Conservation (phyloP, 1,140 invertebrate species). For the Leptonema lineaticorne region DNA sequence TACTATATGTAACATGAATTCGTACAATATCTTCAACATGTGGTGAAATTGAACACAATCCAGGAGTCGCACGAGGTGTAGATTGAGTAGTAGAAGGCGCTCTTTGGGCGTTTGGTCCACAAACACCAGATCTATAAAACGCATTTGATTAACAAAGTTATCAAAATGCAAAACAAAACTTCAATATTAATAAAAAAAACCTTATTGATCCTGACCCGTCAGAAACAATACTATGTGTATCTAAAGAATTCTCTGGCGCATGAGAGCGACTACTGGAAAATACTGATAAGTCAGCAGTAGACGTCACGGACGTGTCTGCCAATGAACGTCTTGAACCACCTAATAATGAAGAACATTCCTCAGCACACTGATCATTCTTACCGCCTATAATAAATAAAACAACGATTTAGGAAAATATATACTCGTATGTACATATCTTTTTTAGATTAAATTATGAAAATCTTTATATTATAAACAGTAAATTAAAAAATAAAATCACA, state of each 20-base stretch:
- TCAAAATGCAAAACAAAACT: background rate
- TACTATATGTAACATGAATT: constrained; percentile 72
- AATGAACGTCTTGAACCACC: constrained; percentile 73
- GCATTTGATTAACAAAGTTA: background rate
- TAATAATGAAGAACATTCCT: constrained; percentile 51
- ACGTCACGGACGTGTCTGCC: constrained; percentile 80
- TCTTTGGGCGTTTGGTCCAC: constrained; percentile 53
- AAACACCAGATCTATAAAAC: constrained; percentile 52
- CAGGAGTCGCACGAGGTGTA: constrained; percentile 64
- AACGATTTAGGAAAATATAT: background rate
- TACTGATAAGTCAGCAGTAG: constrained; percentile 77
- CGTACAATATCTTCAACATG: constrained; percentile 65
- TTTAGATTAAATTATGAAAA: background rate
- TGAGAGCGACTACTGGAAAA: constrained; percentile 75
- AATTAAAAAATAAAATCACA: constrained; percentile 41
- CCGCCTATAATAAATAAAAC: background rate
- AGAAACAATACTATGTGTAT: constrained; percentile 72
- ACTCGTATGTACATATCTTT: background rate
- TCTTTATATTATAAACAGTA: no score
- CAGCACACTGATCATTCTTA: constrained; percentile 40
- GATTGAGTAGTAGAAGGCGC: constrained; percentile 57
- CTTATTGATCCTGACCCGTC: constrained; percentile 65
- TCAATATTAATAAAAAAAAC: constrained; percentile 46
- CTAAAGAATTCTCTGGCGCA: constrained; percentile 70
- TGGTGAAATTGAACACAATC: constrained; percentile 57